Base-by-base conservation (phyloP, 2,888 invertebrate genomes). In the Lingula anatina region DNA sequence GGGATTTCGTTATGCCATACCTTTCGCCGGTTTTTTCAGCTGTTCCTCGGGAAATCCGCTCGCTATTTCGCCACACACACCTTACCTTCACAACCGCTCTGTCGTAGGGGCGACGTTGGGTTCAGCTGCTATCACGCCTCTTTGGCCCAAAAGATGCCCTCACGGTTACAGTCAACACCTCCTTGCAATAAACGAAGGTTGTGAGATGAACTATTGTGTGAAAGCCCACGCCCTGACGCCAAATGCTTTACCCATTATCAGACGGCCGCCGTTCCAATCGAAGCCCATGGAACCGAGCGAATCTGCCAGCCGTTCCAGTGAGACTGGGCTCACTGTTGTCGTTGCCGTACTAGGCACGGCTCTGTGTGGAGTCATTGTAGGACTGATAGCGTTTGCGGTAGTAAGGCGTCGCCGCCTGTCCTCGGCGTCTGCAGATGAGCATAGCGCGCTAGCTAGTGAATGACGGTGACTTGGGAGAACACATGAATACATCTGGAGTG, bases 21-120 rank as follows among this genome's bases (percentile, higher is more conserved):
- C 66, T 3, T 68, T 70, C 49, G 66, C 61, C 38, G 70, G 70
- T 0, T 66, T 70, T 50, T 64, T 59, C 50, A 66, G 64, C 46
- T 68, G 69, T 44, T 47, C 53, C 23, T 24, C 59, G 5, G 66
- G 64, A 1, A 66, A 68, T 44, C 66, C 65, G 0, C 46, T 64
- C 28, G 52, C 59, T 4, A 23, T 54, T 18, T 9, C 24, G 12
- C 7, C 9, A 20, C 40, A 9, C 12, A 9, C 9, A 20, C 7
- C 9, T 21, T 12, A 18, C 12, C 12, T 39, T 15, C 40, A 39
- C 20, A 39, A 21, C 7, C 7, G 40, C 9, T 12, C 7, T 21
- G 9, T 21, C 9, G 7, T 12, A 7, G 7, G 9, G 12, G 51
- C 60, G 50, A 36, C 21, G 15, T 31, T 25, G 2, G 41, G 57